A percentile compares a stretch with the other conserved stretches of the same genome.
Conservation (phyloP, 2,113 vertebrate genomes). For the Eretmochelys imbricata region DNA sequence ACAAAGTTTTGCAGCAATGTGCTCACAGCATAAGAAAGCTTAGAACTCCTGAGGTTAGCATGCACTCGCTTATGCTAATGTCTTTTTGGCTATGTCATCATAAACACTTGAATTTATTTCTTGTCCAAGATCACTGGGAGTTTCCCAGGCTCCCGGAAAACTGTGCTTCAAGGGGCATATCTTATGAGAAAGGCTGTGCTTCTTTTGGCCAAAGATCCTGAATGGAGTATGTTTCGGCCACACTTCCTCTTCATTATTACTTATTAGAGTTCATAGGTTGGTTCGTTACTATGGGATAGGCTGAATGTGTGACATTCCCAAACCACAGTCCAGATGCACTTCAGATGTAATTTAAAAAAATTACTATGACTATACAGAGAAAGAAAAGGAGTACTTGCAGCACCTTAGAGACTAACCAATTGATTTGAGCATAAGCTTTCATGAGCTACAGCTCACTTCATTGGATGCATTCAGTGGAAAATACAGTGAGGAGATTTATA, state of each 20-base stretch:
- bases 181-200: not conserved
- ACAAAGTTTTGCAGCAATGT: not conserved
- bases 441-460: too few species aligned
- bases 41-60: conserved; percentile 14
- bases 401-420: too few species aligned
- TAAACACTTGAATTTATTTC: not conserved
- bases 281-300: fast-evolving
- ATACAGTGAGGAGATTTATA: too few species aligned
- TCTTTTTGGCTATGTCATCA: not conserved
- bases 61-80: not conserved
- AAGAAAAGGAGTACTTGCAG: not conserved
- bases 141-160: not conserved
- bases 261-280: not conserved
- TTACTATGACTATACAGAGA: not conserved
- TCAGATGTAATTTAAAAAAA: fast-evolving
- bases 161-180: too few species aligned
- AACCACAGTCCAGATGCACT: not conserved
- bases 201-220: not conserved
- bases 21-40: not conserved
- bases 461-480: too few species aligned
- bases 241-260: not conserved
- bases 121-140: not conserved
- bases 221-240: not conserved
- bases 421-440: too few species aligned
- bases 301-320: not conserved